Evolutionary conservation across 2,888 invertebrate genomes (phyloP).

Genomic region (Pheosia tremula): DNA sequence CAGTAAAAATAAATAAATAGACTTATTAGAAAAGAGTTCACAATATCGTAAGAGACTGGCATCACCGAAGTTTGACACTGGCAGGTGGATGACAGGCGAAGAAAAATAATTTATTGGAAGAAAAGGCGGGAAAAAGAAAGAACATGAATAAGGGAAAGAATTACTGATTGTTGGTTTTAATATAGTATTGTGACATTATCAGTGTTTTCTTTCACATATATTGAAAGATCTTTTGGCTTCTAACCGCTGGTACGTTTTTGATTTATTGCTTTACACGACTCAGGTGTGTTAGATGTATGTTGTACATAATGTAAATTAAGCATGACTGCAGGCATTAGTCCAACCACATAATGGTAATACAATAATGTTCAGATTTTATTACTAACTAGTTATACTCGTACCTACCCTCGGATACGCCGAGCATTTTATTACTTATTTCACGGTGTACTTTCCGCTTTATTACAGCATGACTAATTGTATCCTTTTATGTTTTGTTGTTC

Average conservation of each 20-base stretch:
- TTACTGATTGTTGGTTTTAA: no score
- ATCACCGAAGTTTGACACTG: no score
- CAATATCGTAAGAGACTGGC: no score
- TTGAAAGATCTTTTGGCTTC: slow-evolving; percentile 21
- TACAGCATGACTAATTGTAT: not conserved
- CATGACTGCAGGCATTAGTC: slow-evolving; percentile 15
- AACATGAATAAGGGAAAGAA: no score
- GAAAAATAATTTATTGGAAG: no score
- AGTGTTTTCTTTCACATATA: not conserved
- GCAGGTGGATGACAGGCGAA: no score
- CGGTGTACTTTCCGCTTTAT: not conserved
- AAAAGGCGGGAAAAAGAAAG: no score
- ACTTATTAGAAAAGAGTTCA: no score
- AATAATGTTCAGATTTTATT: not conserved
- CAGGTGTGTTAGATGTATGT: slow-evolving; percentile 11
- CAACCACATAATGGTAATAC: slow-evolving; percentile 11
- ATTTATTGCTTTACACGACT: slow-evolving; percentile 19
- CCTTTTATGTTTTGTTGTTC: not conserved
- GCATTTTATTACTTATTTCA: not conserved
- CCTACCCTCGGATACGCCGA: not conserved
- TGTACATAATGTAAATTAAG: slow-evolving; percentile 12
- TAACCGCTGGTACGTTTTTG: not conserved
- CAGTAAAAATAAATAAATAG: no score
- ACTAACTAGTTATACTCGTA: not conserved
- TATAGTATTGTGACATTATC: no score